Evolutionary conservation across 2,888 invertebrate genomes (phyloP), one percentile per base, ranked within the genome.

Genomic region (Macrophya annulata): DNA sequence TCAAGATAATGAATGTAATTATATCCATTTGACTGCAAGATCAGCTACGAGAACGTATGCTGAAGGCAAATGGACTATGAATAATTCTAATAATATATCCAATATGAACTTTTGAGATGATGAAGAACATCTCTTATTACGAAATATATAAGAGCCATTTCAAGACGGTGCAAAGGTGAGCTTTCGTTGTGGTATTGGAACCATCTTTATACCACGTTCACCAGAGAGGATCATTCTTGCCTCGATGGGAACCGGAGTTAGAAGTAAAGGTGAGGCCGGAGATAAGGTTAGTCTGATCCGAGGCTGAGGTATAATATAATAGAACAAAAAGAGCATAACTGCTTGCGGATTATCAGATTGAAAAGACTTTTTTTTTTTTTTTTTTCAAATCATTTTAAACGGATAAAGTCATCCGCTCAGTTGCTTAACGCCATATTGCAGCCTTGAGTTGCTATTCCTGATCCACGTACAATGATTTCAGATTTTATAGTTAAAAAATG

Each of bases 141-240:
- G 55, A 12, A 72, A 45, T 40, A 45, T 0, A 43, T n/a, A 43
- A n/a, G n/a, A 72, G 72, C n/a, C 31, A 51, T 77, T 55, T 55
- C 51, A 55, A 77, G 48, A 77, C 77, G 21, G 74, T 77, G 62
- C 40, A 81, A 81, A 81, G 81, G 81, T 81, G 81, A 81, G 81
- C 43, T 81, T 62, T 55, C 10, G 37, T 77, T n/a, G 55, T 77
- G 55, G 55, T 77, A 55, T 43, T 31, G 37, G 55, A n/a, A 51
- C 25, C 37, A 51, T 51, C 31, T 55, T 37, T 51, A 17, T 40
- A 15, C 77, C 55, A 51, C 31, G 55, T n/a, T 77, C 77, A 74
- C 74, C 0, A 10, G 74, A 74, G 77, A 77, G 21, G 62, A 59
- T 62, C 81, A 81, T 62, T 9, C 21, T 21, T 37, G 8, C 15